These are phyloP conservation scores for Leptopilina boulardi DNA, from an alignment of 1,140 invertebrate species.

Conservation along the genomic window DNA sequence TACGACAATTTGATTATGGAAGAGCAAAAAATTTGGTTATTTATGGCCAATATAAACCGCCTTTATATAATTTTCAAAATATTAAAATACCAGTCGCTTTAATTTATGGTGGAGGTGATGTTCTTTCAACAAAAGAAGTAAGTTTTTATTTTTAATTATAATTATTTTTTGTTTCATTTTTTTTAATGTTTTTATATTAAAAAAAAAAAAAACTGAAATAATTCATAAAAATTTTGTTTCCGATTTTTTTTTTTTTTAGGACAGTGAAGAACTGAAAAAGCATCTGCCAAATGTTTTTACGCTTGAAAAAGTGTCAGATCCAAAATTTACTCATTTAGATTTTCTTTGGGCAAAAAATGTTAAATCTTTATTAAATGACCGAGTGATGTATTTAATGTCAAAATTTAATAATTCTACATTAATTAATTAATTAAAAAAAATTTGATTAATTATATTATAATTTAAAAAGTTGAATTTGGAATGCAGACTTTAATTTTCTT, in stretches of 20 bases:
- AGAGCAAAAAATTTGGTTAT: conserved; percentile 71
- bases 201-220: not conserved
- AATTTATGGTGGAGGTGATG: conserved; percentile 70
- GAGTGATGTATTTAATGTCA: conserved; percentile 30
- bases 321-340: conserved; percentile 62
- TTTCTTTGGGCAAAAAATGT: conserved; percentile 60
- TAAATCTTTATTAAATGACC: conserved; percentile 46
- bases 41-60: conserved; percentile 76
- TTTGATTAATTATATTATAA: too few species aligned
- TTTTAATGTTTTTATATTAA: too few species aligned
- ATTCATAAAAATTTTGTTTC: not conserved
- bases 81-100: conserved; percentile 81
- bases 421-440: too few species aligned
- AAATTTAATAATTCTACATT: conserved; percentile 3
- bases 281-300: conserved; percentile 42
- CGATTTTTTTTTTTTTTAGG: conserved; percentile 35
- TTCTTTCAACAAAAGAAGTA: conserved; percentile 73
- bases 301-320: conserved; percentile 44
- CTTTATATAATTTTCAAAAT: conserved; percentile 78
- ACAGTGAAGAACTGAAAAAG: conserved; percentile 35
- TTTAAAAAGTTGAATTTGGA: too few species aligned
- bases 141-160: conserved; percentile 4
- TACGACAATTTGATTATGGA: conserved; percentile 77
- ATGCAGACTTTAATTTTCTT: too few species aligned
- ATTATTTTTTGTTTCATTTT: too few species aligned